These are phyloP conservation scores for Chloropsis hardwickii DNA, from an alignment of 2,113 vertebrate genomes.

Conservation along the genomic window DNA sequence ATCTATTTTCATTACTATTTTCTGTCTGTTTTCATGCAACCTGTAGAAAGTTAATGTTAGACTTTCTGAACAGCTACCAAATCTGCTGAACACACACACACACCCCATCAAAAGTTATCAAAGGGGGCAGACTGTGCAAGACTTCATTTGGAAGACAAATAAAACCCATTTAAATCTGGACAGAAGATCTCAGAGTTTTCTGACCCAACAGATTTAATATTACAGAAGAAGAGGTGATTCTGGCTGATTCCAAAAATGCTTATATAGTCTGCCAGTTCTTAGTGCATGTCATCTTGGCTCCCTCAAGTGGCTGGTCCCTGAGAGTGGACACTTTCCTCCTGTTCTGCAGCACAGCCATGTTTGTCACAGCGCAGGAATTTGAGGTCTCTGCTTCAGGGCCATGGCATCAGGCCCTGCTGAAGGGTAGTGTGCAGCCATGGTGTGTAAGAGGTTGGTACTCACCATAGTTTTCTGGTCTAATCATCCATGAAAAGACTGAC, in stretches of 20 bases:
- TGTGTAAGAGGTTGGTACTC: not conserved
- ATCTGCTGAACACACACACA: not conserved
- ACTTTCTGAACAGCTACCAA: not conserved
- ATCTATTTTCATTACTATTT: not conserved
- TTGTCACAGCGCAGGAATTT: not conserved
- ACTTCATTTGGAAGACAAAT: not conserved
- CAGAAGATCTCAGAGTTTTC: not conserved
- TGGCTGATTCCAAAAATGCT: not conserved
- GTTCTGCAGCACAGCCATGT: fast-evolving
- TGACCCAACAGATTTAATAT: not conserved
- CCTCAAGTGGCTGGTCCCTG: constrained; percentile 17
- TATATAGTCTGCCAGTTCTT: not conserved
- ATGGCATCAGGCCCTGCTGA: not conserved
- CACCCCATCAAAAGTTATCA: not conserved
- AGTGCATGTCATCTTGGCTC: not conserved
- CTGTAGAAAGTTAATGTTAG: not conserved
- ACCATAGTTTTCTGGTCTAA: not conserved
- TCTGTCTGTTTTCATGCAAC: not conserved
- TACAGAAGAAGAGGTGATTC: not conserved
- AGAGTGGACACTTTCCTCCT: not conserved
- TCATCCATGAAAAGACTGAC: not conserved
- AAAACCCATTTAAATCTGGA: not conserved
- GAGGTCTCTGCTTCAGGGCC: not conserved
- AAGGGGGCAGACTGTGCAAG: not conserved
- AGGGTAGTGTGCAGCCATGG: fast-evolving